Percentiles rank a stretch among this genome's conserved stretches.
Evolutionary conservation across 2,797 vertebrate species (phyloP).

Genomic region (Podarcis siculus): DNA sequence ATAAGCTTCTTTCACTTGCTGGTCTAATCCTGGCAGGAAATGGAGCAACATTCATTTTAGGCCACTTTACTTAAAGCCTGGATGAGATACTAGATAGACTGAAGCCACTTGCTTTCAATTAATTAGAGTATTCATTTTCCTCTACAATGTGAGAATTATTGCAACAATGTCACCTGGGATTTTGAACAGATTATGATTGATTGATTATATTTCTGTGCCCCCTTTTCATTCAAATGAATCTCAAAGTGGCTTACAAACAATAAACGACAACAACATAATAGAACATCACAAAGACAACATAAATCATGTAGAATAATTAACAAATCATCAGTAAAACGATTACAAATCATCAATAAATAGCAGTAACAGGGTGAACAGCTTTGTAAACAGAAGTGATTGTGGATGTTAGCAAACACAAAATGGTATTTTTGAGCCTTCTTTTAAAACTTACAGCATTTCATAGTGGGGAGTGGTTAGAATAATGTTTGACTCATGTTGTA

Average conservation of each 20-base stretch:
- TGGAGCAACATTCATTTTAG: not conserved
- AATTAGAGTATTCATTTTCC: not conserved
- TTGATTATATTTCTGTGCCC: too few relatives aligned
- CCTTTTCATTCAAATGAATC: too few relatives aligned
- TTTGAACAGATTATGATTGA: not conserved
- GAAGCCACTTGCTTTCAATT: not conserved
- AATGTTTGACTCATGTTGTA: conserved; percentile 33
- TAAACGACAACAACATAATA: too few relatives aligned
- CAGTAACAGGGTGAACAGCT: not conserved
- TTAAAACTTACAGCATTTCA: conserved; percentile 15
- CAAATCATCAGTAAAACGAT: too few relatives aligned
- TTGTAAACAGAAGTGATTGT: rapidly evolving
- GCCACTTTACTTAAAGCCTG: not conserved
- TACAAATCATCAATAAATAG: too few relatives aligned
- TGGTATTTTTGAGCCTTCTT: not conserved
- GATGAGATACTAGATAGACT: not conserved
- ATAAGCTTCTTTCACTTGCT: not conserved
- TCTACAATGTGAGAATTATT: not conserved
- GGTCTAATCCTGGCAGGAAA: not conserved
- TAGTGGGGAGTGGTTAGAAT: not conserved
- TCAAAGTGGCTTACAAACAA: too few relatives aligned
- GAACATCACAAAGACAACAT: too few relatives aligned
- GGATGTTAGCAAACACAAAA: not conserved
- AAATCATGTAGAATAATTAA: too few relatives aligned
- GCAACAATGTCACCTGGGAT: not conserved